Conservation (phyloP, 1,140 invertebrate genomes). For the Megalopta genalis region DNA sequence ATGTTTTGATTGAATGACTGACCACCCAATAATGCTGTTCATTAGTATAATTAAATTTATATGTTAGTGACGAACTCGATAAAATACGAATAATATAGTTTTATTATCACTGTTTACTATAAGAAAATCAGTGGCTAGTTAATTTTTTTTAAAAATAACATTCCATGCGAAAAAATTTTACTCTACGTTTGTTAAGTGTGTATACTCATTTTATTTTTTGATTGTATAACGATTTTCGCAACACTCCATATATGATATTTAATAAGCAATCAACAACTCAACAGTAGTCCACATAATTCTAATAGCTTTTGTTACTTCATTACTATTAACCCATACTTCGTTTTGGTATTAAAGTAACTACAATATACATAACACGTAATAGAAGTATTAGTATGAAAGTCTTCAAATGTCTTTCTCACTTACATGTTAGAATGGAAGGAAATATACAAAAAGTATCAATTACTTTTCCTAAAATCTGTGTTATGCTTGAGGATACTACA, state of each 20-base stretch:
- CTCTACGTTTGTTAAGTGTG: not conserved
- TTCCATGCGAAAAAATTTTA: not conserved
- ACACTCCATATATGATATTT: constrained; percentile 22
- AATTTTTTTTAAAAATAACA: too few species aligned
- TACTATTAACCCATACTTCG: not conserved
- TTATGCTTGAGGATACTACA: constrained; percentile 17
- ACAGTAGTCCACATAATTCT: not conserved
- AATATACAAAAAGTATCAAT: constrained; percentile 14
- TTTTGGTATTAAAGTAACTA: constrained; percentile 21
- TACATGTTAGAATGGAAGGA: constrained; percentile 15
- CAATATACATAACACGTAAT: not conserved
- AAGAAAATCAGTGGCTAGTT: too few species aligned
- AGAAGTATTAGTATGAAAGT: constrained; percentile 2
- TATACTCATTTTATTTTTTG: not conserved
- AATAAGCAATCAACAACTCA: constrained; percentile 38
- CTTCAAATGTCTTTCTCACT: not conserved
- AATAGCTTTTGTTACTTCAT: constrained; percentile 4
- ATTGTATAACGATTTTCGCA: constrained; percentile 1
- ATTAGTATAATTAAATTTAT: too few species aligned
- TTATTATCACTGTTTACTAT: too few species aligned
- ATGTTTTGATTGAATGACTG: too few species aligned
- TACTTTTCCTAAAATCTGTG: not conserved
- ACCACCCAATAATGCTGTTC: too few species aligned
- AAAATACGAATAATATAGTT: too few species aligned
- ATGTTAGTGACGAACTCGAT: too few species aligned